phyloP scores from a whole-genome alignment of 2,888 invertebrate genomes.

The Branchellion lobata region DNA sequence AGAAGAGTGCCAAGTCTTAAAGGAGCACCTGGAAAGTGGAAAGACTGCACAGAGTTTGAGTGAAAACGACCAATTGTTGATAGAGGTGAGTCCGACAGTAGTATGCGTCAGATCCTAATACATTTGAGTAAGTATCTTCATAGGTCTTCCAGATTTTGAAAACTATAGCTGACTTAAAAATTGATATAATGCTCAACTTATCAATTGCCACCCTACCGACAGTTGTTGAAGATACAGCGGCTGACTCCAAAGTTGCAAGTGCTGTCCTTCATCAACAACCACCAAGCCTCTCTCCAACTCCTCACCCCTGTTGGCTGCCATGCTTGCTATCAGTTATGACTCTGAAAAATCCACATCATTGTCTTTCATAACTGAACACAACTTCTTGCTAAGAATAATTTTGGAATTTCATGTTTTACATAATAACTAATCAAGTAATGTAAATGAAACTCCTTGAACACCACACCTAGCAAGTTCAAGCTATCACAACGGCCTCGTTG shows the following conservation, averaged over 20 bases:
- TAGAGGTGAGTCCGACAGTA: constrained; percentile 14
- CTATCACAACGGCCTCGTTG: constrained; percentile 88
- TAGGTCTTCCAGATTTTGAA: too few species aligned
- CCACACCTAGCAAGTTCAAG: constrained; percentile 78
- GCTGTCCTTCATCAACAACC: constrained; percentile 13
- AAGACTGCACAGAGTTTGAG: not conserved
- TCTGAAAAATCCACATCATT: too few species aligned
- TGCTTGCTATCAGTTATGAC: too few species aligned
- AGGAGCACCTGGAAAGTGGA: not conserved
- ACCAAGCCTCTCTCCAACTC: not conserved
- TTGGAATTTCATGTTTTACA: too few species aligned
- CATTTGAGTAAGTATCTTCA: too few species aligned
- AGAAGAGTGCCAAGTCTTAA: not conserved
- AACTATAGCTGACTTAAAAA: too few species aligned
- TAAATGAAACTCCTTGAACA: not conserved
- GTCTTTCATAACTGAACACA: too few species aligned
- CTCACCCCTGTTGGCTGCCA: constrained; percentile 2
- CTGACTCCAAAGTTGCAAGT: constrained; percentile 26
- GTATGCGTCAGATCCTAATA: too few species aligned
- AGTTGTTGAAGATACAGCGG: constrained; percentile 30
- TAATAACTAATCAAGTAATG: too few species aligned
- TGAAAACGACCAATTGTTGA: constrained; percentile 35
- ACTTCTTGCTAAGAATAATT: too few species aligned
- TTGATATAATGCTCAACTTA: too few species aligned
- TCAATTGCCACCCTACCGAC: too few species aligned